Percentiles rank a stretch among this genome's conserved stretches.
Evolutionary conservation across 2,113 vertebrate genomes (phyloP).

Genomic region (Parotia lawesii): DNA sequence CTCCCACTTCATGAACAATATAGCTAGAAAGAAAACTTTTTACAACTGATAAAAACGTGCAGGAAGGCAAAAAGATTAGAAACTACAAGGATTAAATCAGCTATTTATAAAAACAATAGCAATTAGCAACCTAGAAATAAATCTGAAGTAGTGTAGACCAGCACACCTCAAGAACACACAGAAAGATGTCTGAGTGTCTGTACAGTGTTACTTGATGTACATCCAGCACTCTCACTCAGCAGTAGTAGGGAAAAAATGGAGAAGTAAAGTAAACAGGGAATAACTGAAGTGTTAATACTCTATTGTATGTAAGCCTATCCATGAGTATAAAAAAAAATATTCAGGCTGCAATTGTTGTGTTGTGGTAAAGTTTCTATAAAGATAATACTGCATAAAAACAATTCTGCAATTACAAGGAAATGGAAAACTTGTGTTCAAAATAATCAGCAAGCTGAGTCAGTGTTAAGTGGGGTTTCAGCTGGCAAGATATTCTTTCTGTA

Average conservation of each 20-base stretch:
- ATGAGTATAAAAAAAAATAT: neutral
- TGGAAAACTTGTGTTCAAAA: neutral
- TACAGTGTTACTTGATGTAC: neutral
- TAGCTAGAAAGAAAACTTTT: neutral
- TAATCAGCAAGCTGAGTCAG: neutral
- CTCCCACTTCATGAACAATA: neutral
- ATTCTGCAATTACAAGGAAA: neutral
- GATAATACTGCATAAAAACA: neutral
- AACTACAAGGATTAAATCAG: neutral
- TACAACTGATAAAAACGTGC: neutral
- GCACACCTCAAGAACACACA: neutral
- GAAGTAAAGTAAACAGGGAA: neutral
- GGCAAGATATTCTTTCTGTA: neutral
- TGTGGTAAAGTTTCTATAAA: neutral
- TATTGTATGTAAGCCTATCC: neutral
- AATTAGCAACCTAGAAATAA: neutral
- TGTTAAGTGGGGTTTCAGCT: neutral
- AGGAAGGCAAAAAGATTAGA: neutral
- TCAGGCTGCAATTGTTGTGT: neutral
- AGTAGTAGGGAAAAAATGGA: neutral
- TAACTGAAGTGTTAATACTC: neutral
- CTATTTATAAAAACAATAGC: neutral
- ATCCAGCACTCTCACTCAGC: neutral
- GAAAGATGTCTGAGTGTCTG: neutral
- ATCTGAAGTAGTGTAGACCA: neutral